Percentiles rank a stretch among this genome's conserved stretches.
phyloP scores from a whole-genome alignment of 2,113 vertebrate species.

The Tringa solitaria region DNA sequence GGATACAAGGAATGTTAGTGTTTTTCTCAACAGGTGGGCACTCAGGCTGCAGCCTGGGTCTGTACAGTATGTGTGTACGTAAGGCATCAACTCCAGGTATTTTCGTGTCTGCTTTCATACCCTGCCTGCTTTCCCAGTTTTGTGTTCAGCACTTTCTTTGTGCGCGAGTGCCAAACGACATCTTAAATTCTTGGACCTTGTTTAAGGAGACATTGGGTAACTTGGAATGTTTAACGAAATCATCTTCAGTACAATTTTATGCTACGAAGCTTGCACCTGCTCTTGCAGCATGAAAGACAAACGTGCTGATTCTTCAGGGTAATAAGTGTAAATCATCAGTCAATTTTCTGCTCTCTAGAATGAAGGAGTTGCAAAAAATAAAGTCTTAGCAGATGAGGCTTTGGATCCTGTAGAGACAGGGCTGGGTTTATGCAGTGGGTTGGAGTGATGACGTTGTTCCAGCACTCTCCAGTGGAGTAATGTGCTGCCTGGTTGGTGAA shows the following conservation, averaged over 20 bases:
- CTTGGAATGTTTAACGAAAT: background rate
- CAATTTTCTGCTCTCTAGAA: background rate
- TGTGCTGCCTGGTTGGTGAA: background rate
- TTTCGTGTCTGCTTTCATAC: background rate
- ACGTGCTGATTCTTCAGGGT: background rate
- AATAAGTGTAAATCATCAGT: background rate
- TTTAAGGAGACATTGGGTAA: background rate
- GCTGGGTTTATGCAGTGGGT: rapidly evolving
- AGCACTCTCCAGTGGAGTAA: background rate
- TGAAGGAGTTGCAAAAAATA: background rate
- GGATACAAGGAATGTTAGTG: background rate
- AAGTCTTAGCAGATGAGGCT: background rate
- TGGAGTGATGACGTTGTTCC: too few species aligned
- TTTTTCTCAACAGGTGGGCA: background rate
- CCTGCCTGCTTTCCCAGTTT: background rate
- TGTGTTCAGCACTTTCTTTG: background rate
- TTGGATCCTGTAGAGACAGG: background rate
- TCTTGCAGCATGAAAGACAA: background rate
- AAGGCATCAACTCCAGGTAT: background rate
- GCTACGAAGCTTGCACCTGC: background rate
- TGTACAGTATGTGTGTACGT: background rate
- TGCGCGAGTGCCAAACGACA: background rate
- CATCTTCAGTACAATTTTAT: background rate
- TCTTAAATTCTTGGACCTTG: background rate
- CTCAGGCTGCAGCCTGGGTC: background rate